Percentiles rank a stretch among this genome's conserved stretches.
Conservation (phyloP, 2,888 invertebrate genomes). For the Hirtodrosophila trivittata region DNA sequence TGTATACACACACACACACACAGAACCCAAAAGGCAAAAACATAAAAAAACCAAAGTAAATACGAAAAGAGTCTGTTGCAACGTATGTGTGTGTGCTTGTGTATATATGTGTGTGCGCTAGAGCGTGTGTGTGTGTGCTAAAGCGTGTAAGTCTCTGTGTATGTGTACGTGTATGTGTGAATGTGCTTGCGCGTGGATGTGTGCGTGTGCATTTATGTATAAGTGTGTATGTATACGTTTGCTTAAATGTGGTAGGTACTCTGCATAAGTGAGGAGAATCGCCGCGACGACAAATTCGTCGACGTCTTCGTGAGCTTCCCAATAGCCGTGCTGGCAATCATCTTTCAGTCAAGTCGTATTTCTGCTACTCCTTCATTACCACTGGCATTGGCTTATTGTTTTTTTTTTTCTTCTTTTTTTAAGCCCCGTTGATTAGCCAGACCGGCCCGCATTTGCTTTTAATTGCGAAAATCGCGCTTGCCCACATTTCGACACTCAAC, state of each 20-base stretch:
- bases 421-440: slow-evolving; percentile 67
- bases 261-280: slow-evolving; percentile 56
- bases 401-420: slow-evolving; percentile 63
- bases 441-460: slow-evolving; percentile 72
- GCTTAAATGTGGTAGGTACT: slow-evolving; percentile 52
- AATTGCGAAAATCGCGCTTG: slow-evolving; percentile 64
- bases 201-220: slow-evolving; percentile 18
- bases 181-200: slow-evolving; percentile 10
- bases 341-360: slow-evolving; percentile 8
- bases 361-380: slow-evolving; percentile 5
- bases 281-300: slow-evolving; percentile 43
- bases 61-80: slow-evolving; percentile 64
- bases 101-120: slow-evolving; percentile 15
- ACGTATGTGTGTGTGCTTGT: slow-evolving; percentile 34
- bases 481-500: slow-evolving; percentile 50
- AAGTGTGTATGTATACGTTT: slow-evolving; percentile 28
- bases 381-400: slow-evolving; percentile 20
- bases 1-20: slow-evolving; percentile 12
- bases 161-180: slow-evolving; percentile 19
- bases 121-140: background rate
- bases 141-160: slow-evolving; percentile 22
- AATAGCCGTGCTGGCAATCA: slow-evolving; percentile 51
- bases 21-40: slow-evolving; percentile 26
- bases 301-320: slow-evolving; percentile 53
- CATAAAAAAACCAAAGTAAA: slow-evolving; percentile 59